Conservation (phyloP, 2,113 vertebrate species). For the Chionodraco myersi region DNA sequence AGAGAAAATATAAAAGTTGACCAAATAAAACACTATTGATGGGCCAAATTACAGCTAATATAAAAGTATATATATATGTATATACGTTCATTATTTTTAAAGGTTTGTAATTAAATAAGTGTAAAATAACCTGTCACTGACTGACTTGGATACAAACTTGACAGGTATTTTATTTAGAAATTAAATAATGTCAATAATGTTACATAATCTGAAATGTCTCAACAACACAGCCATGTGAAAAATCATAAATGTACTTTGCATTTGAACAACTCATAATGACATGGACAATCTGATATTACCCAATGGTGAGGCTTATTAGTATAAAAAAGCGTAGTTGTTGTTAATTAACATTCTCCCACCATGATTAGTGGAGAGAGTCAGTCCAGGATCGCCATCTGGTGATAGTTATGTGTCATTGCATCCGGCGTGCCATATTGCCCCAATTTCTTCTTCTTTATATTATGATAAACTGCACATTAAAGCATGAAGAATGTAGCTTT, state of each 20-base stretch:
- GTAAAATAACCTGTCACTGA: background rate
- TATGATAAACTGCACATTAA: background rate
- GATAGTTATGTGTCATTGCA: conserved; percentile 37
- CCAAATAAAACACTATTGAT: too few species aligned
- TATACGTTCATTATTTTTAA: too few species aligned
- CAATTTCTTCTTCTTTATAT: background rate
- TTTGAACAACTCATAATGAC: background rate
- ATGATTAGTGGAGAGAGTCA: conserved; percentile 18
- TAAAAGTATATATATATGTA: too few species aligned
- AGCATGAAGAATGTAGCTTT: background rate
- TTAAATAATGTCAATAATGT: background rate
- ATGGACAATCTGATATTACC: background rate
- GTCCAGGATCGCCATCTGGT: conserved; percentile 64
- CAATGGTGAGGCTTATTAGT: background rate
- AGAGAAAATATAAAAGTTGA: too few species aligned
- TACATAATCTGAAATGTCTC: background rate
- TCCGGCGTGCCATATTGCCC: background rate
- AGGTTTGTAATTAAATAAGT: too few species aligned
- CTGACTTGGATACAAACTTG: background rate
- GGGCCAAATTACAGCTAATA: background rate
- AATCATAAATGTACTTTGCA: background rate
- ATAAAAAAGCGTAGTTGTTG: background rate
- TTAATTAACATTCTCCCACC: conserved; percentile 5
- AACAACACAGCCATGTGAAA: background rate
- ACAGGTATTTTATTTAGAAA: conserved; percentile 8